A percentile compares a stretch with the other conserved stretches of the same genome.
These are phyloP conservation scores for Bambusicola thoracicus DNA, from an alignment of 2,113 vertebrate species.

Conservation along the genomic window DNA sequence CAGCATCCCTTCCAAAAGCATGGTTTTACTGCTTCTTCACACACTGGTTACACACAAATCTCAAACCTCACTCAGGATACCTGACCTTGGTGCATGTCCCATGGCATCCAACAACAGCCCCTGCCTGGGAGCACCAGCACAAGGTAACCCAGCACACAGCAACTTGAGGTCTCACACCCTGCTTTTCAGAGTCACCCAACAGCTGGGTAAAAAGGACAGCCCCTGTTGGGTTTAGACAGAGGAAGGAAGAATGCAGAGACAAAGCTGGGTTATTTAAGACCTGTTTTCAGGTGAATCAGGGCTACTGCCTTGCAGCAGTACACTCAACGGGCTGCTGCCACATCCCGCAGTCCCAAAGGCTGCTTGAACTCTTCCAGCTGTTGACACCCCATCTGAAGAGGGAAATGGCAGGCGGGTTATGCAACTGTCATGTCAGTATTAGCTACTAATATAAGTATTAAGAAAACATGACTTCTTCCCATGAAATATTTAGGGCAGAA, in stretches of 20 bases:
- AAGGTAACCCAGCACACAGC: not conserved
- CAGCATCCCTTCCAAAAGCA: not conserved
- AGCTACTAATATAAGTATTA: not conserved
- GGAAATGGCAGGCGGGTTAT: not conserved
- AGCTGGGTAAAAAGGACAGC: not conserved
- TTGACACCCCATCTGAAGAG: accelerated
- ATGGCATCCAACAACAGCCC: not conserved
- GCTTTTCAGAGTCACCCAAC: not conserved
- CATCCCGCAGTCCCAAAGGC: accelerated
- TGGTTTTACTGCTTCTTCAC: not conserved
- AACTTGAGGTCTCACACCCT: not conserved
- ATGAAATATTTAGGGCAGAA: slow-evolving; percentile 24
- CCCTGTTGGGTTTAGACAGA: not conserved
- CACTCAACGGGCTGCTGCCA: accelerated
- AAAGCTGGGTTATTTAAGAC: too few relatives aligned
- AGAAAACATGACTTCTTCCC: not conserved
- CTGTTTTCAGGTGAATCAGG: too few relatives aligned
- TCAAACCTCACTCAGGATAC: not conserved
- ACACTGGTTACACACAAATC: not conserved
- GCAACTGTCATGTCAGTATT: not conserved
- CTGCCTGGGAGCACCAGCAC: not conserved
- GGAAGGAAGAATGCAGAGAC: too few relatives aligned
- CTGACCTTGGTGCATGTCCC: not conserved
- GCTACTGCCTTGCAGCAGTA: too few relatives aligned
- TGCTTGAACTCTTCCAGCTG: not conserved